Evolutionary conservation across 1,140 invertebrate species (phyloP), one percentile per base, ranked within the genome.

Genomic region (Hyposmocoma kahamanoa): DNA sequence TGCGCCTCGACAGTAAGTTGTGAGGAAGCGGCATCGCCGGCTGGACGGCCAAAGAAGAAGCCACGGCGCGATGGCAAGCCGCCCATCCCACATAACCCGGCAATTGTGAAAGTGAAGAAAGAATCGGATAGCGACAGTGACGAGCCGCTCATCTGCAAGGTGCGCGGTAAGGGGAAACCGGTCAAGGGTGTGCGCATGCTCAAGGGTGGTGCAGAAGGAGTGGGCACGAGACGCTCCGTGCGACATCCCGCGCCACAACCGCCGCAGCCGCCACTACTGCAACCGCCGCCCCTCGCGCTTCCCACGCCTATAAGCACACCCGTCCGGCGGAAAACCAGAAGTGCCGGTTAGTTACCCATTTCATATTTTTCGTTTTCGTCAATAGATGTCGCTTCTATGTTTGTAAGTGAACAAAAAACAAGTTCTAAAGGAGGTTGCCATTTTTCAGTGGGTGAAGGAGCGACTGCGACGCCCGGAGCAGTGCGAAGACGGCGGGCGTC

Each of bases 141-240:
- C 72, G 93, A 95, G 76, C 93, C 93, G 39, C 84, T 94, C 18
- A 92, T 92, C 57, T 92, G 90, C 39, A 94, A 94, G 82, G 89
- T 90, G 50, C 78, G 90, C 13, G 90, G 89, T 60, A 84, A 79
- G 51, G 53, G 5, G 68, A 74, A 42, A 55, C 53, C 24, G 8
- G 47, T 26, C n/a, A 59, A 56, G 50, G 55, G 53, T 42, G 46
- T 50, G 13, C 60, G 58, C 39, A 53, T 63, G 38, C 64, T 61
- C 8, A 53, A 59, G 32, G 38, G 57, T 22, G 44, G 64, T 43
- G 42, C 56, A 22, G 84, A 74, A 53, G 79, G 68, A n/a, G 74
- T 81, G 38, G 78, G 79, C 44, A 84, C 82, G 47, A 59, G 84
- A 22, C 56, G 83, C 24, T 83, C 81, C 4, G 85, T 80, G 55